Conservation (phyloP, 92 coral and sea anemone genomes). For the Zoanthus sansibaricus region DNA sequence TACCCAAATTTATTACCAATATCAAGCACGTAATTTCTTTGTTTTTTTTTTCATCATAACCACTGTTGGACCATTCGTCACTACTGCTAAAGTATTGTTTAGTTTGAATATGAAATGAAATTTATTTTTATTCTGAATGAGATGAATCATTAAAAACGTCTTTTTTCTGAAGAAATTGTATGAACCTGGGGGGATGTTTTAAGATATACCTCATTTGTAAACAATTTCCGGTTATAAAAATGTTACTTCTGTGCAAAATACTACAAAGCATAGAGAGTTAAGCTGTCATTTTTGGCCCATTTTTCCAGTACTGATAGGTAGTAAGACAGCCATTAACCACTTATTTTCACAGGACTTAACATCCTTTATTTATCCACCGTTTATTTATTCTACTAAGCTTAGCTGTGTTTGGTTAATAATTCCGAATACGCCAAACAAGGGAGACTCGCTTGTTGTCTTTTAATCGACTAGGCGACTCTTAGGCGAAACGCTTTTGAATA, state of each 20-base stretch:
- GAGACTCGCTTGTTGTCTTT: neutral
- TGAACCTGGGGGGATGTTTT: conserved; percentile 16
- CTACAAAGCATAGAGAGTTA: neutral
- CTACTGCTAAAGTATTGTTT: neutral
- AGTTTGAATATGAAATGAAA: neutral
- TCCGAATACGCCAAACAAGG: neutral
- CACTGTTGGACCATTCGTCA: neutral
- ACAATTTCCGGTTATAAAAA: neutral
- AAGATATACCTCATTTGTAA: neutral
- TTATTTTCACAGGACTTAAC: neutral
- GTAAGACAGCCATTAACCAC: neutral
- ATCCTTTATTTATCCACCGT: neutral
- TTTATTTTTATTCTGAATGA: too few relatives aligned
- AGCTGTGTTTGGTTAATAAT: neutral
- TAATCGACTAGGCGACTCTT: neutral
- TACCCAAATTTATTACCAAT: neutral
- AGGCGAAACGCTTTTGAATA: too few relatives aligned
- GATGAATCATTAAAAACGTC: neutral
- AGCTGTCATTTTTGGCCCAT: too few relatives aligned
- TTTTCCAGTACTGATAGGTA: neutral
- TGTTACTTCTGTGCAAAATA: neutral
- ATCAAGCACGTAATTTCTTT: neutral
- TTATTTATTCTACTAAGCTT: neutral
- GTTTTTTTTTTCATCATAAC: neutral
- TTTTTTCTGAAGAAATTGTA: neutral